phyloP scores from a whole-genome alignment of 2,888 invertebrate species.

The Aelia acuminata region DNA sequence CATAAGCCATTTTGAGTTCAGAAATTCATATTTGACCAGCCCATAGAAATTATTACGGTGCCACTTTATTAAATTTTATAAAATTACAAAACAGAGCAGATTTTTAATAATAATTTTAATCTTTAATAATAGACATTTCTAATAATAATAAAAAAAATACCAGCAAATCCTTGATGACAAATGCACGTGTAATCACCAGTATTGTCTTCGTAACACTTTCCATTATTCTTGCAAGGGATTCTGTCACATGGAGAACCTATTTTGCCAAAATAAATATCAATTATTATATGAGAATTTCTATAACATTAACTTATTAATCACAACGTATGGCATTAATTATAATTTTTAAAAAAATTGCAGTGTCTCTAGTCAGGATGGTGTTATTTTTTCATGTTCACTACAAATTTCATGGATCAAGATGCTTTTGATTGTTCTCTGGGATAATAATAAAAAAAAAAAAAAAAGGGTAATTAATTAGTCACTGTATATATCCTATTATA shows the following conservation, averaged over 20 bases:
- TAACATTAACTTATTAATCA: too few species aligned
- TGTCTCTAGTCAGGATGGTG: neutral
- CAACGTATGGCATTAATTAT: neutral
- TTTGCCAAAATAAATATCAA: neutral
- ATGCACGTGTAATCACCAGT: slow-evolving; percentile 80
- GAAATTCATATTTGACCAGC: too few species aligned
- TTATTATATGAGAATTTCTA: too few species aligned
- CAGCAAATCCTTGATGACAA: slow-evolving; percentile 79
- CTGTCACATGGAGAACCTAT: slow-evolving; percentile 80
- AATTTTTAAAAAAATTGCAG: neutral
- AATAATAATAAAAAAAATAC: slow-evolving; percentile 68
- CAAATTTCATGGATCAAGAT: neutral
- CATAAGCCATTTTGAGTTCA: too few species aligned
- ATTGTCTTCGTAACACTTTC: slow-evolving; percentile 79
- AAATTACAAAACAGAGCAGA: too few species aligned
- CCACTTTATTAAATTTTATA: too few species aligned
- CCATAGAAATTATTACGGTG: too few species aligned
- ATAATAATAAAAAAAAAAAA: neutral
- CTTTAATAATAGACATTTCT: neutral
- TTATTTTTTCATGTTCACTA: neutral
- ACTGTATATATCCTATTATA: neutral
- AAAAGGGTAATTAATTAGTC: neutral
- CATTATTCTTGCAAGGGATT: slow-evolving; percentile 81
- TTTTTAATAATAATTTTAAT: too few species aligned
- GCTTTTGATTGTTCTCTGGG: neutral